These are phyloP conservation scores for Aleiodes sp. DNA, from an alignment of 1,140 invertebrate species.

Conservation along the genomic window DNA sequence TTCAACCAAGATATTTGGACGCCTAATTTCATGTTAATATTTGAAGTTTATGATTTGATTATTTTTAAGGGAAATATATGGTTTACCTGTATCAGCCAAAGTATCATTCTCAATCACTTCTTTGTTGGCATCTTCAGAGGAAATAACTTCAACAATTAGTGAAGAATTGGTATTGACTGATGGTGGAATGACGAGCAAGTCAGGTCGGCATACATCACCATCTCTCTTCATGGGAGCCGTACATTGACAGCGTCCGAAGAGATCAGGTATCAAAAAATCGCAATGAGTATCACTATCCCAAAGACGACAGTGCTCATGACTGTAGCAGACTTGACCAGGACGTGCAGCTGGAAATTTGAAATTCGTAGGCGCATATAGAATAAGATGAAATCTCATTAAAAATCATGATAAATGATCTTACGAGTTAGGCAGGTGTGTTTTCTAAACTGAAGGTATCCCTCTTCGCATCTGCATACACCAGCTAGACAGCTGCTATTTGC, in stretches of 20 bases:
- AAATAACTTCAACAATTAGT: neutral
- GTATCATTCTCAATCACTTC: neutral
- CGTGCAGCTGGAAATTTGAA: slow-evolving; percentile 84
- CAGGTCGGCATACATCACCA: slow-evolving; percentile 69
- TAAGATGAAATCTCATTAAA: neutral
- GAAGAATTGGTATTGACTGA: slow-evolving; percentile 18
- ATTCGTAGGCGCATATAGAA: no score
- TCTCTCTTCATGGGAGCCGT: slow-evolving; percentile 74
- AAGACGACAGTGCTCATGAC: slow-evolving; percentile 85
- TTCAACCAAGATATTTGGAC: slow-evolving; percentile 60
- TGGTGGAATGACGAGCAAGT: slow-evolving; percentile 53
- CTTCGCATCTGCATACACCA: slow-evolving; percentile 80
- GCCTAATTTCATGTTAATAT: slow-evolving; percentile 39
- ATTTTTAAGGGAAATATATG: neutral
- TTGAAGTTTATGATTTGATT: neutral
- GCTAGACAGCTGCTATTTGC: slow-evolving; percentile 79
- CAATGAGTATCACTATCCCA: slow-evolving; percentile 85
- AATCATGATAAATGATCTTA: slow-evolving; percentile 70
- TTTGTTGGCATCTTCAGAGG: neutral
- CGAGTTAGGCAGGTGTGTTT: slow-evolving; percentile 88
- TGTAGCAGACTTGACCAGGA: slow-evolving; percentile 88
- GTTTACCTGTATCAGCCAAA: neutral
- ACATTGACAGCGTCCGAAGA: slow-evolving; percentile 88
- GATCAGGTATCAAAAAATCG: slow-evolving; percentile 87
- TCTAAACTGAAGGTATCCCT: slow-evolving; percentile 83